These are phyloP conservation scores for Cygnus buccinator DNA, from an alignment of 2,113 vertebrate genomes.

Conservation along the genomic window DNA sequence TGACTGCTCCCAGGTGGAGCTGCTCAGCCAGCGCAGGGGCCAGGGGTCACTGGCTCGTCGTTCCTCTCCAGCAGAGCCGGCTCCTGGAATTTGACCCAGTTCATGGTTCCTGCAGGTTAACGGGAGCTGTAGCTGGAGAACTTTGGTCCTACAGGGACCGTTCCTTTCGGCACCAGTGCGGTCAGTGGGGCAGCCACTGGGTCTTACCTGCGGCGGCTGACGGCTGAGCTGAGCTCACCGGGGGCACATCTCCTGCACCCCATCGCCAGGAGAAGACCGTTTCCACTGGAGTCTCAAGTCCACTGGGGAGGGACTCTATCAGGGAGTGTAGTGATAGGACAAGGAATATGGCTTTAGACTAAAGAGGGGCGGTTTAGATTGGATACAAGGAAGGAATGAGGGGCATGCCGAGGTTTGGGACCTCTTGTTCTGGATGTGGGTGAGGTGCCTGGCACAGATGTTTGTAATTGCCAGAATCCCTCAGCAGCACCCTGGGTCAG, in stretches of 20 bases:
- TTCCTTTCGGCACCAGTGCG: fast-evolving
- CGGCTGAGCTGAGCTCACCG: not conserved
- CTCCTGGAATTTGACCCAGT: not conserved
- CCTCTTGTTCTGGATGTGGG: not conserved
- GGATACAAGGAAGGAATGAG: not conserved
- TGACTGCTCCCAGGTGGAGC: not conserved
- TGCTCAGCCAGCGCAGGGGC: not conserved
- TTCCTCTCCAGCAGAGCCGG: not conserved
- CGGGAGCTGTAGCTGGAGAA: not conserved
- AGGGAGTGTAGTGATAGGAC: too few relatives aligned
- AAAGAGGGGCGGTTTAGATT: too few relatives aligned
- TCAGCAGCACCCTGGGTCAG: not conserved
- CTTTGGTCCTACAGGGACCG: fast-evolving
- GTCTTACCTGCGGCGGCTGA: not conserved
- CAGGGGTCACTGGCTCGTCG: fast-evolving
- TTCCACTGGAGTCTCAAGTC: not conserved
- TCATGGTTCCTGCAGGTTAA: not conserved
- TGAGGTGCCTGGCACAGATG: not conserved
- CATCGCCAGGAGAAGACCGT: not conserved
- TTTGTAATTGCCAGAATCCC: not conserved
- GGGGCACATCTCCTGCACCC: fast-evolving
- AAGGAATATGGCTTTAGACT: too few relatives aligned
- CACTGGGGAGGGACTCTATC: not conserved
- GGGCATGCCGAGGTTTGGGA: not conserved
- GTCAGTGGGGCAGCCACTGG: not conserved